Evolutionary conservation across 2,888 invertebrate genomes (phyloP).

Genomic region (Synanthedon myopaeformis): DNA sequence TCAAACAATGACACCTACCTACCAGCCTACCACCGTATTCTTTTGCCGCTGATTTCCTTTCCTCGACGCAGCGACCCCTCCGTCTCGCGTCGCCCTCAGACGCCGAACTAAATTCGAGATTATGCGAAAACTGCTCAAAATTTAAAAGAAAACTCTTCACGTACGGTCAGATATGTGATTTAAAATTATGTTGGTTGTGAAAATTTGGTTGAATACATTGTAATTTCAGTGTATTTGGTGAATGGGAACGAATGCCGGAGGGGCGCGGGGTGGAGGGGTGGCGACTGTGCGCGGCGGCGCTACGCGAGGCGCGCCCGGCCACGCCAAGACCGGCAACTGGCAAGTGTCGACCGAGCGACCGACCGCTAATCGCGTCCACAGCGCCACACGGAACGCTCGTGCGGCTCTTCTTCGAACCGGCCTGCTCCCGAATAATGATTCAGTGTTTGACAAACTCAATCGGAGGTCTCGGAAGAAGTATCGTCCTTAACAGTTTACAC

Average conservation of each 20-base stretch:
- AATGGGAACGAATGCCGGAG: constrained; percentile 50
- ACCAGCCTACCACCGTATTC: constrained; percentile 20
- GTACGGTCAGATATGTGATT: background rate
- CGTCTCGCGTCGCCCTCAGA: constrained; percentile 23
- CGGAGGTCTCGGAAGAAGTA: constrained; percentile 69
- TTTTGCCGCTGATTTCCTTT: constrained; percentile 48
- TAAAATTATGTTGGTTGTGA: background rate
- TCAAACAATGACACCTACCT: constrained; percentile 20
- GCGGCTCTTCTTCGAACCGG: constrained; percentile 61
- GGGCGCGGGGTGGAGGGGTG: constrained; percentile 22
- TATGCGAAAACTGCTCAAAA: background rate
- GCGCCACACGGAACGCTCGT: constrained; percentile 62
- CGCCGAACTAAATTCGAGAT: constrained; percentile 17
- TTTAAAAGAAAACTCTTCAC: background rate
- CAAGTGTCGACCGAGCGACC: background rate
- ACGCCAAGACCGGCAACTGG: constrained; percentile 9
- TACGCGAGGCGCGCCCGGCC: constrained; percentile 19
- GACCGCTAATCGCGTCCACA: constrained; percentile 55
- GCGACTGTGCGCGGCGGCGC: constrained; percentile 16
- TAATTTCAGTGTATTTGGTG: constrained; percentile 59
- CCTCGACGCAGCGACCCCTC: constrained; percentile 32
- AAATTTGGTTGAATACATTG: constrained; percentile 11
- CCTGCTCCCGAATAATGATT: constrained; percentile 70
- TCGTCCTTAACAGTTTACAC: constrained; percentile 64
- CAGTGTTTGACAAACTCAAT: constrained; percentile 69